These are phyloP conservation scores for Empidonax alnorum DNA, from an alignment of 2,113 vertebrate species.

Conservation along the genomic window DNA sequence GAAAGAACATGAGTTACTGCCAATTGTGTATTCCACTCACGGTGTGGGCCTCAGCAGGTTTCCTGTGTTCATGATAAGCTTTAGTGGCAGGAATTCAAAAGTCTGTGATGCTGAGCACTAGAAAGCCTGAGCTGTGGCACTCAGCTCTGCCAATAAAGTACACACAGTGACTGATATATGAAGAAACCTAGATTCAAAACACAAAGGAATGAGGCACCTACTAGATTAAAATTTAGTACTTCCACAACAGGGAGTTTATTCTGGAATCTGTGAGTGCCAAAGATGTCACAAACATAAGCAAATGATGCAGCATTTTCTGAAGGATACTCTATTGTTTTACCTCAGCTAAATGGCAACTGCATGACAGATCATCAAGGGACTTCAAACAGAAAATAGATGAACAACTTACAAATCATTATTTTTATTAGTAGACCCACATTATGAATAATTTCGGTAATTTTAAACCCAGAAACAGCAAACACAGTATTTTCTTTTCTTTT, in stretches of 20 bases:
- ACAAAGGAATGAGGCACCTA: background rate
- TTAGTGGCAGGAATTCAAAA: slow-evolving; percentile 3
- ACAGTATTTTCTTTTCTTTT: background rate
- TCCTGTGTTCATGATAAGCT: background rate
- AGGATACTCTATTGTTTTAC: background rate
- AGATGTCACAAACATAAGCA: background rate
- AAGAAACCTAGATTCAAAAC: background rate
- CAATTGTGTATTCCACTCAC: background rate
- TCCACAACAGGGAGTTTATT: background rate
- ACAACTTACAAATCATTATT: background rate
- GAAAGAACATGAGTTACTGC: background rate
- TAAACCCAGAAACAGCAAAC: background rate
- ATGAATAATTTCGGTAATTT: background rate
- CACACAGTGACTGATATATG: background rate
- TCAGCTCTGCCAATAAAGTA: background rate
- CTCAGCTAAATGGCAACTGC: background rate
- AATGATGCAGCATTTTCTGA: background rate
- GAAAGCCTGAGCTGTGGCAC: background rate
- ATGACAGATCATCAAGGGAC: background rate
- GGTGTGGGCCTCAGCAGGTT: background rate
- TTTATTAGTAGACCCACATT: background rate
- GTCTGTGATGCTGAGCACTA: background rate
- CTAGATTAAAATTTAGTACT: background rate
- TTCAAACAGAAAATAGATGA: background rate
- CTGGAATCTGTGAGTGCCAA: background rate